Evolutionary conservation across 2,888 invertebrate genomes (phyloP).

Genomic region (Fragum whitleyi): DNA sequence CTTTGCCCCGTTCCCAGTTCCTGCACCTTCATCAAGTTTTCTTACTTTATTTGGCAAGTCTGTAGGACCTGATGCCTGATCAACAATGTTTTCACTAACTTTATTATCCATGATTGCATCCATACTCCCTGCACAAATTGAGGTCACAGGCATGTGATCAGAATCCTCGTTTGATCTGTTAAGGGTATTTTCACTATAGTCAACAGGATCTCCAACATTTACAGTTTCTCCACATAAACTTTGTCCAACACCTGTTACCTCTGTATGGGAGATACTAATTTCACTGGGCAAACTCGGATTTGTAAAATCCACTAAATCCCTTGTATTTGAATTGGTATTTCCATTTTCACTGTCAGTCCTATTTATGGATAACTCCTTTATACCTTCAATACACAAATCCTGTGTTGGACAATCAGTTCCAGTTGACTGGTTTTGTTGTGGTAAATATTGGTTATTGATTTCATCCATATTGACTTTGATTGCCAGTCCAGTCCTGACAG

Average conservation of each 20-base stretch:
- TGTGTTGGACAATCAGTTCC: slow-evolving; percentile 3
- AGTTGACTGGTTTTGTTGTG: slow-evolving; percentile 17
- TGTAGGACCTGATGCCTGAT: neutral
- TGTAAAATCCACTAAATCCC: slow-evolving; percentile 6
- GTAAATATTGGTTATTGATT: slow-evolving; percentile 25
- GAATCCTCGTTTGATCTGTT: neutral
- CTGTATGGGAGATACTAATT: neutral
- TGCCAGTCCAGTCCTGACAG: neutral
- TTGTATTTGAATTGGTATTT: slow-evolving; percentile 6
- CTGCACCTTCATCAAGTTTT: neutral
- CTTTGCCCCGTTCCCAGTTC: neutral
- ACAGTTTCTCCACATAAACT: neutral
- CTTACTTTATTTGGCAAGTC: slow-evolving; percentile 4
- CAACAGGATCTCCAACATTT: neutral
- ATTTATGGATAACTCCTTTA: slow-evolving; percentile 19
- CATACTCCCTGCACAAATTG: neutral
- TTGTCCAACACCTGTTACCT: neutral
- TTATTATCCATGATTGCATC: neutral
- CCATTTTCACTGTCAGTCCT: slow-evolving; percentile 12
- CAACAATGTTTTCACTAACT: neutral
- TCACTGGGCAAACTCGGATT: neutral
- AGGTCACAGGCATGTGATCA: neutral
- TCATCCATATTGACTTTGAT: slow-evolving; percentile 22
- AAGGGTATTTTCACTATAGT: neutral
- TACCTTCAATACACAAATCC: slow-evolving; percentile 25